A percentile compares a stretch with the other conserved stretches of the same genome.
Evolutionary conservation across 2,888 invertebrate species (phyloP).

Genomic region (Cotesia congregata): DNA sequence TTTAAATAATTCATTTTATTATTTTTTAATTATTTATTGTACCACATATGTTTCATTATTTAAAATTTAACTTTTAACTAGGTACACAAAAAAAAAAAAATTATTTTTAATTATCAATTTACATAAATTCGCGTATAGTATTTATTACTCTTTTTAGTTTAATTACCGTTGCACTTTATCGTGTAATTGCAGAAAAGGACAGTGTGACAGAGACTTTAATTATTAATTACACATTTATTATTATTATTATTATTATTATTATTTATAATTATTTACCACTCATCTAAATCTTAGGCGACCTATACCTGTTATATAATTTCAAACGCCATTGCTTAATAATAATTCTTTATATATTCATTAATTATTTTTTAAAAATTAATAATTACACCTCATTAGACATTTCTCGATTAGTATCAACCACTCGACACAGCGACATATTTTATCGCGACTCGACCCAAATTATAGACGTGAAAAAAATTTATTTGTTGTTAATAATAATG

Average conservation of each 20-base stretch:
- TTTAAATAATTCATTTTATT: constrained; percentile 8
- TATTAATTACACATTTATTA: constrained; percentile 41
- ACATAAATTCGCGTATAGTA: constrained; percentile 4
- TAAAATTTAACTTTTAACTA: background rate
- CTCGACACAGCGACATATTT: background rate
- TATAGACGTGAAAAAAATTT: constrained; percentile 55
- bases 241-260: constrained; percentile 24
- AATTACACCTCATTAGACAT: constrained; percentile 9
- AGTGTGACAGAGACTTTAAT: constrained; percentile 25
- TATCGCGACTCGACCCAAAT: constrained; percentile 43
- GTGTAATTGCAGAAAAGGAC: constrained; percentile 6
- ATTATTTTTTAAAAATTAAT: background rate
- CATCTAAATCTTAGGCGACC: constrained; percentile 42
- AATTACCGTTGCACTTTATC: constrained; percentile 14
- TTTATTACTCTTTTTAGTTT: constrained; percentile 25
- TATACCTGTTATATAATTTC: constrained; percentile 42
- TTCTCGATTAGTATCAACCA: background rate
- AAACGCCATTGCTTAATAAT: constrained; percentile 32
- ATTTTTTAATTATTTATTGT: constrained; percentile 18
- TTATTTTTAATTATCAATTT: background rate
- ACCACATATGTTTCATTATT: background rate
- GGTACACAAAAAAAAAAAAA: background rate
- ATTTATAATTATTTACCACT: constrained; percentile 27
- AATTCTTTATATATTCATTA: constrained; percentile 6
- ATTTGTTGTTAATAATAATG: background rate